Evolutionary conservation across 2,113 vertebrate species (phyloP), one percentile per base, ranked within the genome.

Genomic region (Sorex fumeus): DNA sequence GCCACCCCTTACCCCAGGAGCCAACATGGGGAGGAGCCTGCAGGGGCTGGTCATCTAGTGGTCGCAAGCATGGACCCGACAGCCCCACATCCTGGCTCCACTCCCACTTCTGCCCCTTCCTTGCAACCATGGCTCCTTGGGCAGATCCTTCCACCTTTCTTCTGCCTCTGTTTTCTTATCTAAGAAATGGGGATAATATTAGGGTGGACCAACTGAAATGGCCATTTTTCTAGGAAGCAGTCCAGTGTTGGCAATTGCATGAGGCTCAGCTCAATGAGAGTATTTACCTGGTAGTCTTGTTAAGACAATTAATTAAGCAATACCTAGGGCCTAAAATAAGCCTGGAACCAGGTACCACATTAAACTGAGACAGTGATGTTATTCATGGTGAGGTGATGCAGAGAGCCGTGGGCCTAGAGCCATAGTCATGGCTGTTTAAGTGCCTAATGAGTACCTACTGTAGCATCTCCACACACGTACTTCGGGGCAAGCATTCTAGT

Each of bases 401-500:
- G 13, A 64, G 50, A 12, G 32, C 70, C 53, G 84, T 11, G 0
- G 21, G 40, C 78, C 62, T 64, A 71, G 47, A 74, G 53, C 13
- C 47, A 13, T 4, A 30, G n/a, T n/a, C 30, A 57, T 19, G 8
- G 5, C 19, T 60, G 53, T 15, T 53, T 45, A n/a, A 43, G 45
- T 69, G 1, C 81, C 83, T 91, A 40, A 43, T 85, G 74, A 88
- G 75, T 57, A 76, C 18, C 84, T 88, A 13, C 84, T 74, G 66
- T 50, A 18, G 15, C 15, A 53, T 21, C 66, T 72, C 36, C 50
- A 75, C 60, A 1, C 27, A 25, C 4, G 8, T 32, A 4, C 47
- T 80, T 6, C 43, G 66, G 47, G 75, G 66, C 47, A 50, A 75
- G 53, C 19, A 25, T 27, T 36, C 45, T 64, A 53, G 25, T 75